phyloP scores from a whole-genome alignment of 2,888 invertebrate genomes.

The Meloe dianella region DNA sequence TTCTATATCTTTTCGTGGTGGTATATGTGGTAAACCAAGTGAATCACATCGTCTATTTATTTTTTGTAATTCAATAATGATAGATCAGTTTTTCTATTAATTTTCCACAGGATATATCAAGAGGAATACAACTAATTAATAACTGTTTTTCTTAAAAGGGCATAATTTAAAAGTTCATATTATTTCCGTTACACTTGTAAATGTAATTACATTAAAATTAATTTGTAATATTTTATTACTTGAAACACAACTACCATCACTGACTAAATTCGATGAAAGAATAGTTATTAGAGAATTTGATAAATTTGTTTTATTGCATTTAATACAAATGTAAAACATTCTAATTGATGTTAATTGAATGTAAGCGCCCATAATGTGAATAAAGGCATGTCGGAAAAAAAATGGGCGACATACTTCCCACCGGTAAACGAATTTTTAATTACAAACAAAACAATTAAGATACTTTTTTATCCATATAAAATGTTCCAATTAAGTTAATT shows the following conservation, averaged over 20 bases:
- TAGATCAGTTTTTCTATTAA: neutral
- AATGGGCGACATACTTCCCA: constrained; percentile 37
- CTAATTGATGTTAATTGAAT: constrained; percentile 20
- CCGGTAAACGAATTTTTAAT: constrained; percentile 7
- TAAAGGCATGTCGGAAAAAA: constrained; percentile 20
- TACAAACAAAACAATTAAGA: constrained; percentile 7
- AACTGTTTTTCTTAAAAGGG: neutral
- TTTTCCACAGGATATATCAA: neutral
- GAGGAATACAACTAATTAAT: constrained; percentile 14
- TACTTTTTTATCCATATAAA: neutral
- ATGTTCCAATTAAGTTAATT: neutral
- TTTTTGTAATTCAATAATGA: neutral
- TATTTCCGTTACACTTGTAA: constrained; percentile 12
- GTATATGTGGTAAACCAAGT: constrained; percentile 65
- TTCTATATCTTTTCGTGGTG: constrained; percentile 65
- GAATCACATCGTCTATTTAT: constrained; percentile 67
- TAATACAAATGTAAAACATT: neutral
- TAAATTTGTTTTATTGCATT: constrained; percentile 6
- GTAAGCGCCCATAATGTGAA: constrained; percentile 18
- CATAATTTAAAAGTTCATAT: neutral
- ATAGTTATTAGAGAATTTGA: constrained; percentile 1
- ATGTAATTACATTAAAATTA: neutral
- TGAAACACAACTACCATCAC: neutral
- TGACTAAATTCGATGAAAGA: neutral
- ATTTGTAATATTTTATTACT: no score